Evolutionary conservation across 2,888 invertebrate genomes (phyloP), one percentile per base, ranked within the genome.

Genomic region (Caenorhabditis sulstoni): DNA sequence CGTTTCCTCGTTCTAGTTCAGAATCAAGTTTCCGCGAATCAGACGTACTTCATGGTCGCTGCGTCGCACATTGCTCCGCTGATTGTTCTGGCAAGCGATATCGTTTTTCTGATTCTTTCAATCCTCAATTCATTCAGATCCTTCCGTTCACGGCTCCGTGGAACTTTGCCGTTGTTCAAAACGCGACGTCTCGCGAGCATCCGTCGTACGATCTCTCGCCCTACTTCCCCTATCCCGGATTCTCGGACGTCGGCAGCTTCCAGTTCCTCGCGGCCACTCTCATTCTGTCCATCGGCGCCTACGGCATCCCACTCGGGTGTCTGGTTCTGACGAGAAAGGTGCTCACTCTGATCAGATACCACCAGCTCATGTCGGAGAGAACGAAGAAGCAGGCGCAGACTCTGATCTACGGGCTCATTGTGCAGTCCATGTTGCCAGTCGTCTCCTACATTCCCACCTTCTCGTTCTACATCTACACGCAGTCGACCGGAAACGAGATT

Each of bases 321-420:
- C 44, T 71, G 0, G 18, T 78, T 3, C 47, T 78, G 16, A 71
- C 68, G 0, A 20, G 71, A 35, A 71, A 66, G 62, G 78, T 78
- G 35, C 50, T 78, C 1, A 39, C 35, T 16, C 39, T 71, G 3
- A 71, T 78, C 18, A 45, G 61, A 4, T 66, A 66, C 23, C 78
- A 78, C 45, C 37, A 55, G 20, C 71, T 62, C 37, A 78, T 78
- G 78, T 78, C 78, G 14, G 66, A 65, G 9, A 66, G 57, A 29
- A 78, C 78, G 12, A 78, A 78, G 41, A 71, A 61, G 23, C 78
- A 78, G 37, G 68, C 78, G 35, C 50, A 66, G 12, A 78, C 78
- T 20, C 47, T 78, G 4, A 71, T 78, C 22, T 53, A 71, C 49
- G 78, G 73, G 9, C 58, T 73, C 0, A 73, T 73, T 20, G 73